Evolutionary conservation across 2,797 vertebrate genomes (phyloP).

Genomic region (Lophotriccus pileatus): DNA sequence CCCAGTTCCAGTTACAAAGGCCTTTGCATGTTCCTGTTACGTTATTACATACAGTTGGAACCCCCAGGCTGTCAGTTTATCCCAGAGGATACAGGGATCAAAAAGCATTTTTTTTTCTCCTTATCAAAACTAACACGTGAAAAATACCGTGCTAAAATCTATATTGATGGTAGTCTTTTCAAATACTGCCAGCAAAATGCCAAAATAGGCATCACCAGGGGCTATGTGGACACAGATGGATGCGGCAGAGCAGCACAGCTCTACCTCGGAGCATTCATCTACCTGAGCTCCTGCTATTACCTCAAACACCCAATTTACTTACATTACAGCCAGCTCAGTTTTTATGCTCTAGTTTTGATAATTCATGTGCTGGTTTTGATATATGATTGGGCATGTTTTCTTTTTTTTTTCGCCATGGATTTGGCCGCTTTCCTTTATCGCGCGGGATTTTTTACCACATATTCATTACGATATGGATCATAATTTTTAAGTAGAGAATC

Average conservation of each 20-base stretch:
- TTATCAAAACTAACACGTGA: neutral
- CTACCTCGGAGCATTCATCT: neutral
- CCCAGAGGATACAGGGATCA: neutral
- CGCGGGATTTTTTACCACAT: neutral
- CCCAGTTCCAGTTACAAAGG: neutral
- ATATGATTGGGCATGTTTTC: neutral
- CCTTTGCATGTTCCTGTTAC: neutral
- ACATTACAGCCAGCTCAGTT: neutral
- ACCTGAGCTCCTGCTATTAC: neutral
- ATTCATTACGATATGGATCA: neutral
- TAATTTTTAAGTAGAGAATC: conserved; percentile 13
- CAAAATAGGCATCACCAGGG: neutral
- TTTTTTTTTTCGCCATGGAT: neutral
- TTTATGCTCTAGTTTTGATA: neutral
- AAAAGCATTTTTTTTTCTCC: neutral
- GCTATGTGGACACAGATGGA: neutral
- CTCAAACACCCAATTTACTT: neutral
- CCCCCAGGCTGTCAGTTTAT: neutral
- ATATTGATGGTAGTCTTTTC: neutral
- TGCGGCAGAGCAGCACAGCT: neutral
- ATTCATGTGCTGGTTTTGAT: neutral
- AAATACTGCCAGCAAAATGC: neutral
- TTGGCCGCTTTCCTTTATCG: neutral
- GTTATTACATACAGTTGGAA: neutral
- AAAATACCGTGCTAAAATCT: neutral